phyloP scores from a whole-genome alignment of 2,888 invertebrate species.

The Hipparchia semele region DNA sequence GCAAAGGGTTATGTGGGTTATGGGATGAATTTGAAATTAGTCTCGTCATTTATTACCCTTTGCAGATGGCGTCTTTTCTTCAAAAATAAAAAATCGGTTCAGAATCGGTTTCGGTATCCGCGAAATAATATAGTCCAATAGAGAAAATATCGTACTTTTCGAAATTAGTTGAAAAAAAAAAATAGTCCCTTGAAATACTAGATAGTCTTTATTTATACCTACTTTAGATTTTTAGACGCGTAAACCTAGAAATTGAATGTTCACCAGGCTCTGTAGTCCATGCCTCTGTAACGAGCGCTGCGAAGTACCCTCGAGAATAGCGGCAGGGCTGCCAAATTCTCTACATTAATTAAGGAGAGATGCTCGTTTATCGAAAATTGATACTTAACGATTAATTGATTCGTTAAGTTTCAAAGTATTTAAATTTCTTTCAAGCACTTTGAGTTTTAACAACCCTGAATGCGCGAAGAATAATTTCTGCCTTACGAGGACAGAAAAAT shows the following conservation, averaged over 20 bases:
- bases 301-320: constrained; percentile 46
- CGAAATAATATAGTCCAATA: no score
- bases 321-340: constrained; percentile 43
- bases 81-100: no score
- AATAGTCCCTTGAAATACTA: background rate
- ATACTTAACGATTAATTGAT: constrained; percentile 33
- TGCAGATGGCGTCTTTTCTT: no score
- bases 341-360: constrained; percentile 42
- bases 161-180: background rate
- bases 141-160: no score
- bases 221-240: constrained; percentile 3
- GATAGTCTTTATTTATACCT: no score
- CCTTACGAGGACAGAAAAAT: no score
- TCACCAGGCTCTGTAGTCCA: constrained; percentile 37
- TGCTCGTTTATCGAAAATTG: constrained; percentile 29
- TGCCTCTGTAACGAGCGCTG: constrained; percentile 43
- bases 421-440: background rate
- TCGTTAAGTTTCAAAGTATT: constrained; percentile 17
- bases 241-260: constrained; percentile 22
- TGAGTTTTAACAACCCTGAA: background rate
- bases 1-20: no score
- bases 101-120: no score
- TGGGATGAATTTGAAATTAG: no score
- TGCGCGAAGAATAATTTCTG: no score
- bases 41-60: no score